phyloP scores from a whole-genome alignment of 2,888 invertebrate genomes.

The Agrochola lota region DNA sequence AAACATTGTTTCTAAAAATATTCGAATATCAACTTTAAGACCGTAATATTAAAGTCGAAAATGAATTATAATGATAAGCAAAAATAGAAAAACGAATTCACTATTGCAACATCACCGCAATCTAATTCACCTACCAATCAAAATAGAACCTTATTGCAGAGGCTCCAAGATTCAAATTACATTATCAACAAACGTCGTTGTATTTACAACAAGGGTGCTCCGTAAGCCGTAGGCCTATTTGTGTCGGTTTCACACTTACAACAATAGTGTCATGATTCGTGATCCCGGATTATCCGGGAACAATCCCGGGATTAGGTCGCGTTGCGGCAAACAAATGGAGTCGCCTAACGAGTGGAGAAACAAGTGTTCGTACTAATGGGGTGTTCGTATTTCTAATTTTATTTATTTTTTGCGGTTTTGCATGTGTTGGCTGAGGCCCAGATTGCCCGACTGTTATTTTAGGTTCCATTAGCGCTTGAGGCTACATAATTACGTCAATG shows the following conservation, averaged over 20 bases:
- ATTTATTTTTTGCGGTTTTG: slow-evolving; percentile 68
- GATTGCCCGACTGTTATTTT: background rate
- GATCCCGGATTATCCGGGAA: slow-evolving; percentile 89
- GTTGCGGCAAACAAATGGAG: slow-evolving; percentile 89
- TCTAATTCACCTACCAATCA: slow-evolving; percentile 19
- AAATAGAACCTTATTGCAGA: slow-evolving; percentile 43
- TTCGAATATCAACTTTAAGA: slow-evolving; percentile 54
- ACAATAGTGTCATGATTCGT: slow-evolving; percentile 91
- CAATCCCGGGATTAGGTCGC: slow-evolving; percentile 88
- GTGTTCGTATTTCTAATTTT: slow-evolving; percentile 82
- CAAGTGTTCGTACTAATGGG: slow-evolving; percentile 84
- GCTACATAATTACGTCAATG: background rate
- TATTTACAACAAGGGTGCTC: slow-evolving; percentile 67
- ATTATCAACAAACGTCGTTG: slow-evolving; percentile 36
- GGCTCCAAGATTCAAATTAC: slow-evolving; percentile 50
- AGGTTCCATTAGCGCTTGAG: background rate
- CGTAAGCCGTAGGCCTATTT: slow-evolving; percentile 86
- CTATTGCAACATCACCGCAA: slow-evolving; percentile 72
- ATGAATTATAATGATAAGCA: slow-evolving; percentile 29
- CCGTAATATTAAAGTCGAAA: background rate
- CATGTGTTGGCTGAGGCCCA: background rate
- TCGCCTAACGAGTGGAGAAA: slow-evolving; percentile 82
- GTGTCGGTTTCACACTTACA: slow-evolving; percentile 91
- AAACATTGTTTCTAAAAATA: slow-evolving; percentile 22
- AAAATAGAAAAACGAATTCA: slow-evolving; percentile 72